Conservation (phyloP, 2,113 vertebrate genomes). For the Gadus chalcogrammus region DNA sequence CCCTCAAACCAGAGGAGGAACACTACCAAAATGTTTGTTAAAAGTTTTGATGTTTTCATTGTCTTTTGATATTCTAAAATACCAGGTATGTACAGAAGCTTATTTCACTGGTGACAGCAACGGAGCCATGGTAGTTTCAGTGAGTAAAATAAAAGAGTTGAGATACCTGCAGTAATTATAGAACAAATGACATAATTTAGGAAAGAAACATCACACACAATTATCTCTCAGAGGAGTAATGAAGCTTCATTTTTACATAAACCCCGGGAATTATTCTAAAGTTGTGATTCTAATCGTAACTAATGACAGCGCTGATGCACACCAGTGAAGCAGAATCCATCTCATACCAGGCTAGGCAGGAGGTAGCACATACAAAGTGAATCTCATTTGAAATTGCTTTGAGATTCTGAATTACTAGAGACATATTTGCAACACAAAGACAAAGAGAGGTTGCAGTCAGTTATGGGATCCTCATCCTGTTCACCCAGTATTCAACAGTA, state of each 20-base stretch:
- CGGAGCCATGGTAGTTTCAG: too few species aligned
- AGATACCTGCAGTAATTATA: constrained; percentile 23
- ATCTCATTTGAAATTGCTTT: constrained; percentile 24
- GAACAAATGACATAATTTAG: constrained; percentile 21
- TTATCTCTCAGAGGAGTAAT: constrained; percentile 27
- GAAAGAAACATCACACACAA: constrained; percentile 3
- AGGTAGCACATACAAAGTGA: constrained; percentile 14
- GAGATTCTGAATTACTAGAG: constrained; percentile 3
- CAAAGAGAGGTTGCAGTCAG: not conserved
- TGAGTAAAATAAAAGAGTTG: too few species aligned
- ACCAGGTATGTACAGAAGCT: too few species aligned
- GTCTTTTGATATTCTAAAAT: too few species aligned
- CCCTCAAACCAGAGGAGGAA: too few species aligned
- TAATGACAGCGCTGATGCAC: constrained; percentile 54
- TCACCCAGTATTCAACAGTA: too few species aligned
- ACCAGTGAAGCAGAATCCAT: constrained; percentile 62
- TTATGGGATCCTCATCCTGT: not conserved
- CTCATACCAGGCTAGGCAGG: constrained; percentile 35
- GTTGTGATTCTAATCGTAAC: constrained; percentile 53
- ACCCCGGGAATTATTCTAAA: constrained; percentile 55
- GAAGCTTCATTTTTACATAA: constrained; percentile 51
- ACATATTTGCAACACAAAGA: not conserved
- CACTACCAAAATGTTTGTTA: too few species aligned
- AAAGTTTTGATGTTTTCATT: too few species aligned
- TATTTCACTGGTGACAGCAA: too few species aligned